Evolutionary conservation across 2,888 invertebrate species (phyloP), one percentile per base, ranked within the genome.

Genomic region (Capitulum mitella): DNA sequence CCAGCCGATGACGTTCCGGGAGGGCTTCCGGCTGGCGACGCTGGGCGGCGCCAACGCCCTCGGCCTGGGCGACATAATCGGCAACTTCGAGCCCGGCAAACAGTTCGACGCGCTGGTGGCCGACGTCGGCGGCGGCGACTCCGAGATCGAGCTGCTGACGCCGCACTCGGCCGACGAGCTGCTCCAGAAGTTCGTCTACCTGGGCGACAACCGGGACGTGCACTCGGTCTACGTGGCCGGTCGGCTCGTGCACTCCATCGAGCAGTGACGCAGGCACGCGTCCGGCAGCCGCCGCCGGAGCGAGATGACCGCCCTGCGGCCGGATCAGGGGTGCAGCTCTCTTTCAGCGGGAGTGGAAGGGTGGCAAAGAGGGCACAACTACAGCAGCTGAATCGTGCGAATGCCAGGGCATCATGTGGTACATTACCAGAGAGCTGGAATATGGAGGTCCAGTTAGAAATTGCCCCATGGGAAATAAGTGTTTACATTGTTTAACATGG

Each of bases 31-130:
- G 85, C 87, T 96, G 82, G 95, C 94, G 26, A 97, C 96, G 1
- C 86, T 94, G 78, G 95, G 95, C 32, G 95, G 96, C 12, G 94
- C 94, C 80, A 78, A 88, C 92, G 95, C 93, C 40, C 87, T 96
- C 64, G 88, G 90, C 3, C 84, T 95, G 81, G 91, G 91, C n/a
- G 85, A 91, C 70, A 87, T 89, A 83, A 90, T 93, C 78, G 96
- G 96, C 29, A 94, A 91, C 86, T 93, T 97, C 83, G 87, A 89
- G 82, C 85, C 89, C 10, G 94, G 93, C 34, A 95, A 96, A 85
- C 90, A 93, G 79, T 95, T 97, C 83, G 97, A 97, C 87, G 95
- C 95, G 0, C 86, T 97, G 0, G 83, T 94, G 0, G 87, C 96
- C 48, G 92, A 94, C 83, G 87, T 91, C n/a, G 84, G 85, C 22